phyloP scores from a whole-genome alignment of 1,140 invertebrate genomes.

The Bactericera cockerelli region DNA sequence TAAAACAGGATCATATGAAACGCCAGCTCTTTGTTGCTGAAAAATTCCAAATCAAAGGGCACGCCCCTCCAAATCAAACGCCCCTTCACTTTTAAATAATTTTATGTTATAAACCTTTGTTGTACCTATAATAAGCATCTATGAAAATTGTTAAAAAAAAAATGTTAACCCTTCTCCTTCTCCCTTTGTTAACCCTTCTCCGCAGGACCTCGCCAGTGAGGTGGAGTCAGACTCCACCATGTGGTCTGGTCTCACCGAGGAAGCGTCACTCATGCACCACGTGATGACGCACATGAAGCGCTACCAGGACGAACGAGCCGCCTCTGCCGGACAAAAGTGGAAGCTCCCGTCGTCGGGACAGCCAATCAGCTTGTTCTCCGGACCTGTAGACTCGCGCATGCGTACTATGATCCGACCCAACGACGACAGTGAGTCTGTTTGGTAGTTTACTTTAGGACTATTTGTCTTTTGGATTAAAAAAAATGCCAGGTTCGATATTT shows the following conservation, averaged over 20 bases:
- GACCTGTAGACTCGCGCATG: slow-evolving; percentile 31
- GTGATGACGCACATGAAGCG: slow-evolving; percentile 42
- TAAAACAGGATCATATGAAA: too few relatives aligned
- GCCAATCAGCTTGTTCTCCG: slow-evolving; percentile 45
- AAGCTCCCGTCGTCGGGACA: slow-evolving; percentile 49
- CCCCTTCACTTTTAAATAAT: too few relatives aligned
- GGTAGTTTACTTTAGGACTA: not conserved
- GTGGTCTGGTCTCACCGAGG: slow-evolving; percentile 39
- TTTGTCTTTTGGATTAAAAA: not conserved
- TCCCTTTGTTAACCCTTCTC: too few relatives aligned
- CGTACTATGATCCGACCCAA: slow-evolving; percentile 41
- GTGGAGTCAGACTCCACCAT: slow-evolving; percentile 43
- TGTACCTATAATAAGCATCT: too few relatives aligned
- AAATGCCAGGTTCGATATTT: too few relatives aligned
- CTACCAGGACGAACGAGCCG: slow-evolving; percentile 38
- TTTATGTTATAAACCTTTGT: too few relatives aligned
- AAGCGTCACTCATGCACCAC: slow-evolving; percentile 47
- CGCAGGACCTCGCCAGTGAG: slow-evolving; percentile 47
- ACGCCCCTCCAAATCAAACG: too few relatives aligned
- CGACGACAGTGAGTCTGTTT: slow-evolving; percentile 48
- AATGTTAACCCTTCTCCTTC: too few relatives aligned
- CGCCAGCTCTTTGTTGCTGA: too few relatives aligned
- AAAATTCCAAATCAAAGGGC: too few relatives aligned
- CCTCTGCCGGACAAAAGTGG: slow-evolving; percentile 45
- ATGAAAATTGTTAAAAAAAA: too few relatives aligned